These are phyloP conservation scores for Zosterops borbonicus DNA, from an alignment of 2,113 vertebrate species.

Conservation along the genomic window DNA sequence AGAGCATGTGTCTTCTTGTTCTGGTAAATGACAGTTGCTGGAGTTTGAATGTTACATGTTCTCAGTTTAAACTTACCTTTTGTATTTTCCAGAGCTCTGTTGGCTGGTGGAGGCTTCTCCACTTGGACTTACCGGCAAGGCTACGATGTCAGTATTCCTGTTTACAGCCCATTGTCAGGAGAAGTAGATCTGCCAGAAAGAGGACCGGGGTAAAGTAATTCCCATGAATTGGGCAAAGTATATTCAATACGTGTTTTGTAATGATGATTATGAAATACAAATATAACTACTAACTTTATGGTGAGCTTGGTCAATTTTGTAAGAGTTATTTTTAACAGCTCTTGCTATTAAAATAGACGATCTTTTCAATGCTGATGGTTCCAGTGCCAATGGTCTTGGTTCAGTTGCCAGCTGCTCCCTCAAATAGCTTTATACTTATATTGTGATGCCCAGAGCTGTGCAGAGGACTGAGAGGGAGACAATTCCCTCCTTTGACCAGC, in stretches of 20 bases:
- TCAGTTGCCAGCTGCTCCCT: background rate
- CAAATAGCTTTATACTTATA: background rate
- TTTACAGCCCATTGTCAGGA: conserved; percentile 89
- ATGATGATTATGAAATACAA: background rate
- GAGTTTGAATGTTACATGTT: background rate
- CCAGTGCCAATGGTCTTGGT: background rate
- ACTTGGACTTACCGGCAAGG: conserved; percentile 98
- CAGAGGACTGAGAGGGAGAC: background rate
- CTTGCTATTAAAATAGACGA: background rate
- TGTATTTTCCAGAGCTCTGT: conserved; percentile 82
- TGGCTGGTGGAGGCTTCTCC: conserved; percentile 96
- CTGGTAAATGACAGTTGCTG: rapidly evolving
- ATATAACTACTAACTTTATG: background rate
- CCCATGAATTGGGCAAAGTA: background rate
- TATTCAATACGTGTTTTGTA: background rate
- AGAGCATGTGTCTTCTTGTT: background rate
- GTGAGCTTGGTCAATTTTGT: background rate
- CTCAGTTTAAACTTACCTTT: background rate
- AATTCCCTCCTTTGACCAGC: background rate
- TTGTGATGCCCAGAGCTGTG: background rate
- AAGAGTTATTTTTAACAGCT: background rate
- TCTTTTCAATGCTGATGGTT: background rate
- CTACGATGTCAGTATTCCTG: conserved; percentile 97
- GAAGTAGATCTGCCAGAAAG: conserved; percentile 88
- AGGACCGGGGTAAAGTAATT: conserved; percentile 85